These are phyloP conservation scores for Adrianichthys oophorus DNA, from an alignment of 2,797 vertebrate genomes.

Conservation along the genomic window DNA sequence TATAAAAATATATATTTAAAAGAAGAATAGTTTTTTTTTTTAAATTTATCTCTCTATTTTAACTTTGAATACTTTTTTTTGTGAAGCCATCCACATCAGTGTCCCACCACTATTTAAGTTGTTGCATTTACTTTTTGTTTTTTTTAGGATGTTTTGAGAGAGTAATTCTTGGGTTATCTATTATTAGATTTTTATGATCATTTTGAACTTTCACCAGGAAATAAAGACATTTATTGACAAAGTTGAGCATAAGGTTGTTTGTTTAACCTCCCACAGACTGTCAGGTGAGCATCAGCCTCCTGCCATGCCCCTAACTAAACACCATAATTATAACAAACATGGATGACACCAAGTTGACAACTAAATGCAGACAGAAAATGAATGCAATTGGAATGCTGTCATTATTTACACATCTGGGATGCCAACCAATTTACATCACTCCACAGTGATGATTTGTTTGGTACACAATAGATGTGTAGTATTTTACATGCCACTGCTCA, in stretches of 20 bases:
- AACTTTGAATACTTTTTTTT: no score
- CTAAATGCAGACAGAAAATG: conserved; percentile 59
- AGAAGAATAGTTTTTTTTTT: no score
- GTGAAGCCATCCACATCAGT: no score
- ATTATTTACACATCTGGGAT: conserved; percentile 78
- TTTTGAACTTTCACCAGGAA: conserved; percentile 23
- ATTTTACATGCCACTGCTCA: conserved; percentile 77
- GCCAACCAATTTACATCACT: conserved; percentile 72
- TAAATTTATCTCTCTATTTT: no score
- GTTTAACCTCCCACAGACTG: conserved; percentile 46
- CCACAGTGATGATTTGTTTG: conserved; percentile 71
- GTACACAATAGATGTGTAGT: conserved; percentile 74
- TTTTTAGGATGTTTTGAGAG: no score
- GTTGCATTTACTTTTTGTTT: no score
- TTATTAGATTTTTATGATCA: conserved; percentile 26
- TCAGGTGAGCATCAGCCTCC: conserved; percentile 55
- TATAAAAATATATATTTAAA: no score
- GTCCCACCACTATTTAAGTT: no score
- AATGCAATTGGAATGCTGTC: conserved; percentile 75
- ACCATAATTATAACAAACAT: conserved; percentile 73
- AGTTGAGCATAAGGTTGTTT: conserved; percentile 52
- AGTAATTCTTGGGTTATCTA: no score
- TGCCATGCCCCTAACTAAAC: conserved; percentile 60
- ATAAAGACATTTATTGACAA: conserved; percentile 49
- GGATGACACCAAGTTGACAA: conserved; percentile 67